A percentile compares a stretch with the other conserved stretches of the same genome.
These are phyloP conservation scores for Gisinianus flammeolus DNA, from an alignment of 2,888 invertebrate genomes.

Conservation along the genomic window DNA sequence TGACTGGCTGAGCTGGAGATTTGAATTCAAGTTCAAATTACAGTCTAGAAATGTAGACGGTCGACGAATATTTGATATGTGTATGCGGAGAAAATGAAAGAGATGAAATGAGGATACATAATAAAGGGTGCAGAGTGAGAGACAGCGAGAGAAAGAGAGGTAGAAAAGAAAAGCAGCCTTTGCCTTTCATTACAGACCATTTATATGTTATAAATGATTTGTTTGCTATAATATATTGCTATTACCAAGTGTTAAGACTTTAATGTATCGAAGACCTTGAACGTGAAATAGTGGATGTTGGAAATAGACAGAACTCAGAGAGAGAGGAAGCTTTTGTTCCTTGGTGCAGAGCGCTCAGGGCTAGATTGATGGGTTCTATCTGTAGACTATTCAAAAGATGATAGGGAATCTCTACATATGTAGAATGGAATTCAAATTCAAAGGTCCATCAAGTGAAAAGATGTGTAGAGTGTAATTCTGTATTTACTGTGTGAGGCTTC, in stretches of 20 bases:
- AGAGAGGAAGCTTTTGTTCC: constrained; percentile 29
- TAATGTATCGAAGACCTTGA: constrained; percentile 21
- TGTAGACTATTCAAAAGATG: constrained; percentile 28
- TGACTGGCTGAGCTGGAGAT: no score
- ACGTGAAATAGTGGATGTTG: constrained; percentile 6
- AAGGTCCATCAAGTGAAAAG: constrained; percentile 28
- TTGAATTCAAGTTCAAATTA: no score
- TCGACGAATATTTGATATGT: not conserved
- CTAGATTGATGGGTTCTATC: constrained; percentile 36
- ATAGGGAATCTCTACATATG: constrained; percentile 13
- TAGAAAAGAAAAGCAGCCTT: not conserved
- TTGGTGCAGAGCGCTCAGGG: constrained; percentile 18
- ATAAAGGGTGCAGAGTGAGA: not conserved
- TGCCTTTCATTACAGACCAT: not conserved
- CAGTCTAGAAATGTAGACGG: no score
- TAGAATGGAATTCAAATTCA: constrained; percentile 35
- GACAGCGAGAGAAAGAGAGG: not conserved
- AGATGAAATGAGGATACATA: not conserved
- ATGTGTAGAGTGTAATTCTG: not conserved
- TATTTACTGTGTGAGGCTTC: constrained; percentile 4
- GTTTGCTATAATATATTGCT: constrained; percentile 9
- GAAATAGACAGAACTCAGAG: not conserved
- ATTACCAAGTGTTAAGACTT: constrained; percentile 26
- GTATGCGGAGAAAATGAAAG: not conserved
- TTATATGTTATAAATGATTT: constrained; percentile 15